These are phyloP conservation scores for Hyles vespertilio DNA, from an alignment of 1,140 invertebrate species.

Conservation along the genomic window DNA sequence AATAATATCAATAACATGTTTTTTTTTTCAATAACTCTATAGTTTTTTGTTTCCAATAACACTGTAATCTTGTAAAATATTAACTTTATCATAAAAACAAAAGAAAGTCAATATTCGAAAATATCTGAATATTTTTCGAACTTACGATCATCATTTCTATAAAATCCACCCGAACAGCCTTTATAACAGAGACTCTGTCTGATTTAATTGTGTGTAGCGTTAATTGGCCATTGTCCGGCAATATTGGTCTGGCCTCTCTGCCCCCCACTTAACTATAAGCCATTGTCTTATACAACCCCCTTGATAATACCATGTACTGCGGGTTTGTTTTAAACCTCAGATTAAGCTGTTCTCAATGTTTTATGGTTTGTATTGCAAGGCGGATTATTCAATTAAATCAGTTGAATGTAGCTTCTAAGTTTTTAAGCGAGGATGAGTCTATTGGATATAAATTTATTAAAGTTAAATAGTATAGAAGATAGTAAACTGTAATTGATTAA, in stretches of 20 bases:
- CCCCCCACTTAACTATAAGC: conserved; percentile 44
- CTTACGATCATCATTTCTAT: conserved; percentile 33
- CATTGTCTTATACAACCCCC: conserved; percentile 37
- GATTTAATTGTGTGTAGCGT: conserved; percentile 71
- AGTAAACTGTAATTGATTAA: no score
- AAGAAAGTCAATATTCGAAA: no score
- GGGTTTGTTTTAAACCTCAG: background rate
- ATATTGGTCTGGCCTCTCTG: conserved; percentile 54
- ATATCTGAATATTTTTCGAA: background rate
- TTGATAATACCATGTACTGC: conserved; percentile 1
- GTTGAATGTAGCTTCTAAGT: no score
- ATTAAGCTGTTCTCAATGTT: conserved; percentile 3
- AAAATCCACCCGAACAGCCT: conserved; percentile 31
- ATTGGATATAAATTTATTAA: no score
- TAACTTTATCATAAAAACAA: no score
- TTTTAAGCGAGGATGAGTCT: no score
- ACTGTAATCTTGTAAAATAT: no score
- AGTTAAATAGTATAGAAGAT: no score
- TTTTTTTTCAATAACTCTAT: no score
- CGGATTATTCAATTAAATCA: no score
- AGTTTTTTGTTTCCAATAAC: no score
- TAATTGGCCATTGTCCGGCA: conserved; percentile 68
- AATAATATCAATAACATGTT: no score
- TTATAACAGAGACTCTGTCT: conserved; percentile 47
- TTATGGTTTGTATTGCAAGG: background rate